phyloP scores from a whole-genome alignment of 2,797 vertebrate species.

The Microctenopoma stevenorrisi region DNA sequence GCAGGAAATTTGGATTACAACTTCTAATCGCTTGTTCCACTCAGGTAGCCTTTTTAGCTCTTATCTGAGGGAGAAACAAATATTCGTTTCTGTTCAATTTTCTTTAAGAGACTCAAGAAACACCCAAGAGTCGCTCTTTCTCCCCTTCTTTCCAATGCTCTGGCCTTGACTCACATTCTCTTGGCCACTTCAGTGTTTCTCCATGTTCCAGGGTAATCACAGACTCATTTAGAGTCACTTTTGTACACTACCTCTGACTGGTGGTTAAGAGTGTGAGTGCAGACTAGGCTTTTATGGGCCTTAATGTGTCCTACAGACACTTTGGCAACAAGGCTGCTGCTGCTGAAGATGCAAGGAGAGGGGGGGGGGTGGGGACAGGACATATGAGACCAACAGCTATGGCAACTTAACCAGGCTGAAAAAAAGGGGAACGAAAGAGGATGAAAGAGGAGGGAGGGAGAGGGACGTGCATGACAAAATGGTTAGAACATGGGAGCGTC shows the following conservation, averaged over 20 bases:
- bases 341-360: constrained; percentile 54
- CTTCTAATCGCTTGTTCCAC: constrained; percentile 54
- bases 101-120: constrained; percentile 61
- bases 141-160: constrained; percentile 23
- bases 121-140: constrained; percentile 45
- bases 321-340: constrained; percentile 78
- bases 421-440: constrained; percentile 76
- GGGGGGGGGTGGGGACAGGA: constrained; percentile 36
- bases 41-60: constrained; percentile 58
- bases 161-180: constrained; percentile 74
- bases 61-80: constrained; percentile 62
- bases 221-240: constrained; percentile 84
- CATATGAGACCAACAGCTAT: constrained; percentile 69
- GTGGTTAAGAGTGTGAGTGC: constrained; percentile 77
- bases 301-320: constrained; percentile 82
- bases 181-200: constrained; percentile 73
- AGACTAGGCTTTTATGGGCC: constrained; percentile 82
- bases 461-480: constrained; percentile 69
- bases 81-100: constrained; percentile 68
- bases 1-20: constrained; percentile 51
- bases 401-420: constrained; percentile 78
- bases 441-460: constrained; percentile 78
- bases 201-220: constrained; percentile 81
- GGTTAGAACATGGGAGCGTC: constrained; percentile 72
- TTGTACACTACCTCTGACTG: constrained; percentile 83